Percentiles rank a stretch among this genome's conserved stretches.
These are phyloP conservation scores for Nycticorax nycticorax DNA, from an alignment of 2,113 vertebrate species.

Conservation along the genomic window DNA sequence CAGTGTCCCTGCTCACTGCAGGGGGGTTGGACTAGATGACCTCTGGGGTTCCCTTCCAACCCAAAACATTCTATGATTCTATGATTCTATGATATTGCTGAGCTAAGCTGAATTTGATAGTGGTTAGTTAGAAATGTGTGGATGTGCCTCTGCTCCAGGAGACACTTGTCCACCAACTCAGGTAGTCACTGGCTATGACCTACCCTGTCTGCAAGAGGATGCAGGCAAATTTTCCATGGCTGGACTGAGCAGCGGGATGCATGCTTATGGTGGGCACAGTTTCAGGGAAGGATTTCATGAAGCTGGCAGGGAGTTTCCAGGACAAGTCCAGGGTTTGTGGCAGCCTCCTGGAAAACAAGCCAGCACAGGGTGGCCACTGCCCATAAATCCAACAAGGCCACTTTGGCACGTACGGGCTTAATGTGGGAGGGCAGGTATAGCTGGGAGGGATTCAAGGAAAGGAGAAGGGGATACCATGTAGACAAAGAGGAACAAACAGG, in stretches of 20 bases:
- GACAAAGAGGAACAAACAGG: not conserved
- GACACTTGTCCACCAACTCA: not conserved
- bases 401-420: fast-evolving
- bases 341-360: not conserved
- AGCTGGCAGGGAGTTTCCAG: not conserved
- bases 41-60: no score
- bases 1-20: no score
- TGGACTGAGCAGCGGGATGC: not conserved
- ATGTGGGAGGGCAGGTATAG: not conserved
- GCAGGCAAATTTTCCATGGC: not conserved
- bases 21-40: no score
- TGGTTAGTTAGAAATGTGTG: not conserved
- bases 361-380: not conserved
- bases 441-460: not conserved
- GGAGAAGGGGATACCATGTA: not conserved
- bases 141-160: not conserved
- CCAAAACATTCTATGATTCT: no score
- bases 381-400: not conserved
- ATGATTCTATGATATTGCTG: no score
- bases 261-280: fast-evolving
- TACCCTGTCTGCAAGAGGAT: no score
- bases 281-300: not conserved
- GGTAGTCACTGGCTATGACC: not conserved
- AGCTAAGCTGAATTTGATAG: not conserved
- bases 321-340: not conserved